Evolutionary conservation across 2,888 invertebrate genomes (phyloP).

Genomic region (Mythimna vitellina): DNA sequence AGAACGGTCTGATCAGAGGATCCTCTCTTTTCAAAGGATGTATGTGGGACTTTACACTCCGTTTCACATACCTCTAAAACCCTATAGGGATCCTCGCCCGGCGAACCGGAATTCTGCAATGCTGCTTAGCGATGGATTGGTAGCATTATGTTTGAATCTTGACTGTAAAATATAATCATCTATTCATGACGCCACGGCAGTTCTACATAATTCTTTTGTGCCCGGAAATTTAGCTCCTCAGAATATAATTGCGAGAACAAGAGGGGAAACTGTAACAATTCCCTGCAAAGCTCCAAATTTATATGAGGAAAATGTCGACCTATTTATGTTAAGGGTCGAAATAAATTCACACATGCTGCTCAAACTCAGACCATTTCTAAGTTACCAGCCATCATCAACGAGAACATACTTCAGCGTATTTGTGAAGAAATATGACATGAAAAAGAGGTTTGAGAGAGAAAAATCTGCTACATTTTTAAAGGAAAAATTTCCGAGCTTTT

Average conservation of each 20-base stretch:
- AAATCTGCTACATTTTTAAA: slow-evolving; percentile 39
- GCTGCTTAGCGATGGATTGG: too few species aligned
- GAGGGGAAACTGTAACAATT: not conserved
- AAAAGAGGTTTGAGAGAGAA: slow-evolving; percentile 24
- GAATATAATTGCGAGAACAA: slow-evolving; percentile 1
- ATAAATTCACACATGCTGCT: not conserved
- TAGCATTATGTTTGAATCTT: too few species aligned
- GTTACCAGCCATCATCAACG: not conserved
- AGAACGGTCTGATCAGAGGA: too few species aligned
- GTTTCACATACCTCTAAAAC: too few species aligned
- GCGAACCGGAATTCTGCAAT: too few species aligned
- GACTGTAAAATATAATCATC: too few species aligned
- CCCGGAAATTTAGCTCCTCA: not conserved
- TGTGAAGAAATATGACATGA: slow-evolving; percentile 25
- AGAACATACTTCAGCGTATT: slow-evolving; percentile 1
- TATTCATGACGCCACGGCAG: slow-evolving; percentile 14
- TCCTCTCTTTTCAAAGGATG: too few species aligned
- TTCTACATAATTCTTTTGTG: slow-evolving; percentile 3
- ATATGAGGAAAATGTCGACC: not conserved
- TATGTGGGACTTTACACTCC: too few species aligned
- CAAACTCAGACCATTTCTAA: not conserved
- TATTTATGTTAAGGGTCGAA: not conserved
- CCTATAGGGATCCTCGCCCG: too few species aligned
- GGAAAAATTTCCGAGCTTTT: slow-evolving; percentile 38
- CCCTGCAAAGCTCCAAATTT: not conserved